Evolutionary conservation across 2,113 vertebrate genomes (phyloP), one percentile per base, ranked within the genome.

Genomic region (Channa maculata): DNA sequence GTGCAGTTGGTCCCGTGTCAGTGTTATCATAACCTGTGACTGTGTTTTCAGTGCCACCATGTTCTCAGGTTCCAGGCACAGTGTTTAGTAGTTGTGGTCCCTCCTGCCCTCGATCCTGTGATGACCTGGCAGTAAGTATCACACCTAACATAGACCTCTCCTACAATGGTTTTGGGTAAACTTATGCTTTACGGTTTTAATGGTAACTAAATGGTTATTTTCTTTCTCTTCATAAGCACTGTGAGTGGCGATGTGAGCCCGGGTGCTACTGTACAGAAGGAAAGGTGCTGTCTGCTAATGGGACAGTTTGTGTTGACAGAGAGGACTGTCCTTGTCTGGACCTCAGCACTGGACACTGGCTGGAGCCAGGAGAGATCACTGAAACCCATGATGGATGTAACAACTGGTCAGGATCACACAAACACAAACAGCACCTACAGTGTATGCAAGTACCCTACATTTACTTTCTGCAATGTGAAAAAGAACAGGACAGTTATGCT

Each of bases 181-280:
- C 3, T 57, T 6, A 2, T 36, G 1, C 33, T 62, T 46, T n/a
- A 0, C 48, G 7, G 24, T 24, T 24, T 24, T 24, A 24, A 24
- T 24, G 24, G 2, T 24, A 24, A 41, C 6, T 2, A 41, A 41
- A 41, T 41, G 6, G 33, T 2, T 13, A 37, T 55, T 36, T 44
- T 66, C 8, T 38, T 10, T 11, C n/a, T 36, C 0, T 44, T 60
- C 15, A 13, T 37, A 87, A 97, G 97, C 91, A 92, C 72, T 97
- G 97, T 3, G 60, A 93, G 43, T 96, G 95, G 95, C 82, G 9
- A 6, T 98, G 97, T 86, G 94, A 96, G 80, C 93, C 96, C 0
- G 96, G 96, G 7, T 97, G 97, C 75, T 96, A 97, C 92, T 97
- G 96, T 51, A 93, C 95, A 0, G 83, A 66, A 0, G 95, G 94